A percentile compares a stretch with the other conserved stretches of the same genome.
phyloP scores from a whole-genome alignment of 2,113 vertebrate species.

The Hiodon alosoides region DNA sequence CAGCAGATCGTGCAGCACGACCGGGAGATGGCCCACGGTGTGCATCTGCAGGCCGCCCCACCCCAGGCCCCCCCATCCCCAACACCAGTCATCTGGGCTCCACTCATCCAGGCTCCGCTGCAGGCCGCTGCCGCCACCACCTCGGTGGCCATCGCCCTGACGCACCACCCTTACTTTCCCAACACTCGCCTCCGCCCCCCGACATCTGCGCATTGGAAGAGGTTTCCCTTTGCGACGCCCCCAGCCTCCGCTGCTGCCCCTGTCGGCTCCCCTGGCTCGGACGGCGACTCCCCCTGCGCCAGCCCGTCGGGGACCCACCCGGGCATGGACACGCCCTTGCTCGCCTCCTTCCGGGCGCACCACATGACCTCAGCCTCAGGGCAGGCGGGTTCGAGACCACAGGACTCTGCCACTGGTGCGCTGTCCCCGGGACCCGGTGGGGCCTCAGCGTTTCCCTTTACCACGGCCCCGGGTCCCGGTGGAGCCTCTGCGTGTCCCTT shows the following conservation, averaged over 20 bases:
- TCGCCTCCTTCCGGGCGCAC: constrained; percentile 49
- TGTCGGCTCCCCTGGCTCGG: constrained; percentile 52
- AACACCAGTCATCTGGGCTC: constrained; percentile 88
- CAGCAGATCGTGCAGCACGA: constrained; percentile 98
- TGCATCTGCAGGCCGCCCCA: constrained; percentile 69
- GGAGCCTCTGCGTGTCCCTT: constrained; percentile 44
- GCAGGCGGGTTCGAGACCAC: constrained; percentile 55
- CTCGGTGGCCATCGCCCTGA: constrained; percentile 84
- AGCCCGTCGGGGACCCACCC: constrained; percentile 60
- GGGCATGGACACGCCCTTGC: constrained; percentile 49
- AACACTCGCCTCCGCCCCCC: constrained; percentile 80
- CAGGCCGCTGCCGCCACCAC: constrained; percentile 91
- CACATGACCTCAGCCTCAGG: constrained; percentile 45
- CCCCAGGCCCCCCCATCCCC: constrained; percentile 59
- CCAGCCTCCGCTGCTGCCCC: constrained; percentile 53
- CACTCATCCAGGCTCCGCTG: constrained; percentile 86
- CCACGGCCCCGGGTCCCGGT: constrained; percentile 45
- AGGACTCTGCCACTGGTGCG: constrained; percentile 65
- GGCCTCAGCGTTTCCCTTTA: constrained; percentile 52
- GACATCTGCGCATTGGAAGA: constrained; percentile 39
- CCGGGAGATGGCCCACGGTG: constrained; percentile 93
- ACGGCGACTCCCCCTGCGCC: constrained; percentile 57
- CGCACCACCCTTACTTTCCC: constrained; percentile 83
- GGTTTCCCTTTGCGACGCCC: constrained; percentile 63
- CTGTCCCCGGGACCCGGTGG: constrained; percentile 23